Conservation (phyloP, 2,888 invertebrate species). For the Coelopa pilipes region DNA sequence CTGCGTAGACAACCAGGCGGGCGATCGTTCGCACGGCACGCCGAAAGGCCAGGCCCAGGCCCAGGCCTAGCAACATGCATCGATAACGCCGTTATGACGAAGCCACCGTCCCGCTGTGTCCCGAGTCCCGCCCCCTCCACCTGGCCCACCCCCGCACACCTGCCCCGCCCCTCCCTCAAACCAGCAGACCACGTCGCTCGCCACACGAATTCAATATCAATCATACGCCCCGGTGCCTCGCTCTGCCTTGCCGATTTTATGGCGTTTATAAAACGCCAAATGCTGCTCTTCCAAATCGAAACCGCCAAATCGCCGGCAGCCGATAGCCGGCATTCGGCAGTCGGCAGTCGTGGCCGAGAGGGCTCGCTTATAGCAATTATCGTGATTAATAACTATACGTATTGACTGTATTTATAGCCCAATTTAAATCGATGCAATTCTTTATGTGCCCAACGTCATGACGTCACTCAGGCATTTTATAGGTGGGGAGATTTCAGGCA, state of each 20-base stretch:
- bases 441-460: not conserved
- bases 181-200: not conserved
- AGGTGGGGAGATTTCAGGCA: not conserved
- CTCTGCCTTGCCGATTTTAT: not conserved
- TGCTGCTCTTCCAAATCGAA: not conserved
- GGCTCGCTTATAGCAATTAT: not conserved
- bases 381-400: not conserved
- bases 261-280: slow-evolving; percentile 3
- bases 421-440: not conserved
- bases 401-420: no score
- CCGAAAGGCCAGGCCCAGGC: no score
- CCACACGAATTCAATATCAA: not conserved
- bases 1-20: not conserved
- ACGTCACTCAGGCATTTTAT: not conserved
- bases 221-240: slow-evolving; percentile 10
- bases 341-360: not conserved
- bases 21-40: not conserved
- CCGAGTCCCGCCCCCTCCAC: no score
- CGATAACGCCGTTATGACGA: no score
- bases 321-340: not conserved
- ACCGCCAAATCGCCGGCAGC: not conserved
- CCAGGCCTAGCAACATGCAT: no score
- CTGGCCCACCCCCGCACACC: no score
- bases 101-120: no score
- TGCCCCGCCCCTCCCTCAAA: no score